These are phyloP conservation scores for Drosophila quadrilineata DNA, from an alignment of 1,140 invertebrate species.

Conservation along the genomic window DNA sequence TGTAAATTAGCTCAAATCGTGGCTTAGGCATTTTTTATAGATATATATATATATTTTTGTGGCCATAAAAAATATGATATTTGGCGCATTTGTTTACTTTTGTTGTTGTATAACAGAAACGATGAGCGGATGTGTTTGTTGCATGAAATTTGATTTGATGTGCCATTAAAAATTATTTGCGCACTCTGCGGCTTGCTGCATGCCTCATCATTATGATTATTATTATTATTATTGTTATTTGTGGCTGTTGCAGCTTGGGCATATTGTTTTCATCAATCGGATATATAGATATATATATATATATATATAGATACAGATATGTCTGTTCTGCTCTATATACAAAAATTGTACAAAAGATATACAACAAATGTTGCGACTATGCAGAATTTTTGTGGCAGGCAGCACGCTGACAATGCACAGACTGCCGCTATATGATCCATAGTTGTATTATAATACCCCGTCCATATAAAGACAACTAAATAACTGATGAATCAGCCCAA, in stretches of 20 bases:
- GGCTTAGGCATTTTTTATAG: conserved; percentile 50
- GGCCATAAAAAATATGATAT: conserved; percentile 45
- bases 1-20: conserved; percentile 50
- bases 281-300: neutral
- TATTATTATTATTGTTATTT: neutral
- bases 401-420: conserved; percentile 19
- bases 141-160: conserved; percentile 44
- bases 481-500: too few species aligned
- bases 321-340: conserved; percentile 31
- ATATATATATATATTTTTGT: too few species aligned
- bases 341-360: conserved; percentile 9
- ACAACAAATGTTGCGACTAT: conserved; percentile 22
- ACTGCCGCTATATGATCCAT: neutral
- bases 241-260: conserved; percentile 23
- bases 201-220: conserved; percentile 20
- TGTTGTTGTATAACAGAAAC: conserved; percentile 13
- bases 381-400: conserved; percentile 28
- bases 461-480: too few species aligned
- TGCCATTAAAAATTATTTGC: conserved; percentile 37
- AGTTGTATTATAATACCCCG: too few species aligned
- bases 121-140: conserved; percentile 54
- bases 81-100: conserved; percentile 9
- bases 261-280: conserved; percentile 40
- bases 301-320: neutral
- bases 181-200: too few species aligned